phyloP scores from a whole-genome alignment of 2,113 vertebrate species.

The Sisor rabdophorus region DNA sequence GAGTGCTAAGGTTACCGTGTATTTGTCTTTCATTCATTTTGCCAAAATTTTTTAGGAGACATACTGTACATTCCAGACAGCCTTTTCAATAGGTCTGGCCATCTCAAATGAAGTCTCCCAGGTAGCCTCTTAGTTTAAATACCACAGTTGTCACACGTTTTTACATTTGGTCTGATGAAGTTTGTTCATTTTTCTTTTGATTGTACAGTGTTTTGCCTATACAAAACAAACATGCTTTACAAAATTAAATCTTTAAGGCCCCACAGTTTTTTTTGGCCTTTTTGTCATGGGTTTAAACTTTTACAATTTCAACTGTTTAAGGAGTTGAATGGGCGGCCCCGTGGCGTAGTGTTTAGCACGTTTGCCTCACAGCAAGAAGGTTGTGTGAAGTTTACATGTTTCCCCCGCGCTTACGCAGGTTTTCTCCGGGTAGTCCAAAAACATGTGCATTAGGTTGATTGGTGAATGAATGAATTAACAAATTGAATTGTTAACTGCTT shows the following conservation, averaged over 20 bases:
- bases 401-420: too few relatives aligned
- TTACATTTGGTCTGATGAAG: conserved; percentile 6
- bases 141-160: conserved; percentile 21
- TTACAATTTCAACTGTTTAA: too few relatives aligned
- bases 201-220: not conserved
- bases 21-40: conserved; percentile 13
- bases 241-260: not conserved
- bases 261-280: not conserved
- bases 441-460: too few relatives aligned
- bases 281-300: not conserved
- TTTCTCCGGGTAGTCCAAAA: too few relatives aligned
- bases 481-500: too few relatives aligned
- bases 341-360: too few relatives aligned
- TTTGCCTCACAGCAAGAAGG: too few relatives aligned
- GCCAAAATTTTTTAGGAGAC: conserved; percentile 33
- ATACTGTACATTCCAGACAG: conserved; percentile 33
- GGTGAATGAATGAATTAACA: too few relatives aligned
- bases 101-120: conserved; percentile 38
- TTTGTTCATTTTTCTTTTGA: conserved; percentile 26
- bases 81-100: conserved; percentile 32
- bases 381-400: too few relatives aligned
- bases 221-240: not conserved
- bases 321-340: too few relatives aligned
- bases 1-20: conserved; percentile 44
- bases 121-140: conserved; percentile 9